Base-by-base conservation (phyloP, 2,888 invertebrate species). In the Trichogramma dendrolimi region DNA sequence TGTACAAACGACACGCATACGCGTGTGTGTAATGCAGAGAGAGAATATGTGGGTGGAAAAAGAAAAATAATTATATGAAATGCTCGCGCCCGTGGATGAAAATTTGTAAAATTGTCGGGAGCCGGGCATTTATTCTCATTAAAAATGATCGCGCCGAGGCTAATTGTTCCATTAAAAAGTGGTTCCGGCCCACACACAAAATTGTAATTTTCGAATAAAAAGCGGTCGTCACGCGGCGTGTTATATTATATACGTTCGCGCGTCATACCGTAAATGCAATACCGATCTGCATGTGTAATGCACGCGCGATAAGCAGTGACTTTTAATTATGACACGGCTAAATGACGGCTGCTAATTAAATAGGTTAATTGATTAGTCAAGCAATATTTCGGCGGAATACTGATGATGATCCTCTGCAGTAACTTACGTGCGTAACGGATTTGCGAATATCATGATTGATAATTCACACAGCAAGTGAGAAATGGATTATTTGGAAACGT, bases 81-180 rank as follows among this genome's bases (percentile, higher is more conserved):
- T 14, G 14, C 60, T 14, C 14, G 14, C 14, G 14, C 14, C 14
- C 14, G 2, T 14, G 14, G 14, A 14, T 14, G 14, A 14, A 14
- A 14, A 14, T 14, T 14, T 14, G 14, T 14, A 14, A 14, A 14
- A 14, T 14, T 14, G 14, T 14, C 14, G 14, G 14, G 14, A 14
- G 14, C 14, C 14, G 2, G 60, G 64, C 64, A 60, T 60, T 54
- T 55, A 55, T 60, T 60, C 65, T 65, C 65, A 65, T 65, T 65
- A 65, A 65, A 65, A 65, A 65, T 62, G 55, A 64, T 64, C 62
- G 62, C 60, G 58, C n/a, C 46, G 46, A 60, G 61, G 63, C 59
- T 65, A 63, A 65, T 63, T 63, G 63, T 65, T 63, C 60, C 61
- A 65, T 65, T 65, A 65, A 60, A 61, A 61, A 55, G 61, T 61